Base-by-base conservation (phyloP, 2,797 vertebrate genomes). In the Micropoecilia bifurca region DNA sequence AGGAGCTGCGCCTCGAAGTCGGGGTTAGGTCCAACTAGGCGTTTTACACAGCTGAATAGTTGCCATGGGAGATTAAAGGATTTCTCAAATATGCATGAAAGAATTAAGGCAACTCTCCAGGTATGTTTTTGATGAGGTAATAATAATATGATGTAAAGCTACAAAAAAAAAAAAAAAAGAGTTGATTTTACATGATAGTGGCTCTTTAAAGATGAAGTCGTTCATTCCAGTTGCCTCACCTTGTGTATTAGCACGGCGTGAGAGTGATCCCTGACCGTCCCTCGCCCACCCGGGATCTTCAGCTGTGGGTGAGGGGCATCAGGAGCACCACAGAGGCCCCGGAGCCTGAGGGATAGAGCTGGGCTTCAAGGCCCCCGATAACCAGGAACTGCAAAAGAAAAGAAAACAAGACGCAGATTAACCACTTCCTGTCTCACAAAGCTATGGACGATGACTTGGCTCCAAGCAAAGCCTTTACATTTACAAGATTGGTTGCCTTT, bases 271-370 rank as follows among this genome's bases (percentile, higher is more conserved):
- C 98, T 99, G 96, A 97, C 90, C 90, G 96, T 97, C 97, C 98
- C 98, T 98, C 98, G 97, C 98, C 98, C 98, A 99, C 98, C 96
- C 97, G 98, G 98, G 98, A 99, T 99, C 98, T 99, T 99, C 92
- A 96, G 96, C 94, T 97, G 97, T 99, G 98, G 98, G 98, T 98
- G 98, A 99, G 98, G 98, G 98, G 96, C 98, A 99, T 99, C 98
- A 99, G 98, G 98, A 99, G 96, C 98, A 99, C 98, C 98, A 99
- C 98, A 97, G 98, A 99, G 98, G 98, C 98, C 98, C 98, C 25
- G 98, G 98, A 96, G 97, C 96, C 91, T 95, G 96, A 97, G 97
- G 97, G 96, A 96, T 97, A 94, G 97, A 97, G 97, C 96, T 95
- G 94, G 96, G 94, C 89, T 96, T 92, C 95, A 96, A 95, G 89